Base-by-base conservation (phyloP, 2,113 vertebrate species). In the Gracilinanus agilis region DNA sequence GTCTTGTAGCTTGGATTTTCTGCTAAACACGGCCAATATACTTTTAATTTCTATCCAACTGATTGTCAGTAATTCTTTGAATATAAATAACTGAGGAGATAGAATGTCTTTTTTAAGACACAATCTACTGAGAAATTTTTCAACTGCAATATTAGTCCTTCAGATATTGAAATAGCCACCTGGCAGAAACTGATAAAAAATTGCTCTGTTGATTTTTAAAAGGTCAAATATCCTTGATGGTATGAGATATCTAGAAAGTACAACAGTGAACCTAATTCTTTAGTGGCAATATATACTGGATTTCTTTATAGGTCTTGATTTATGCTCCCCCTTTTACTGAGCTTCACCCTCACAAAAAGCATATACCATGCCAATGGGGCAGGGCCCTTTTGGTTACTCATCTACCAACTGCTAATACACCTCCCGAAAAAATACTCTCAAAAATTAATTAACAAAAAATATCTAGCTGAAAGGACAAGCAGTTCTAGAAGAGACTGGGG, bases 401-500 rank as follows among this genome's bases (percentile, higher is more conserved):
- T 61, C 92, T 96, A 54, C 53, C 24, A 27, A 44, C 89, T 55
- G 91, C 53, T 96, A 94, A 90, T 95, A 16, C 16, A 40, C 19
- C 94, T 93, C 96, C 93, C 94, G 44, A 96, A 95, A 97, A 95
- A 88, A 53, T 44, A 96, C 94, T 67, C 93, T 91, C 40, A 88
- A 94, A 49, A 92, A 97, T 94, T 98, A 97, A 95, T 95, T 95
- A 93, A 98, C 56, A 90, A 90, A 88, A 97, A 98, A 98, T 96
- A 97, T 92, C 21, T 93, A 95, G 89, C 92, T 88, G 55, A 95
- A 98, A 97, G 89, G 97, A 95, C 95, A 98, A 97, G 93, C 54
- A 97, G 97, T 98, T 97, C 54, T 93, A 96, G 91, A 94, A 96
- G 27, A 93, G 83, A 40, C 21, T 34, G 67, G 34, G 5, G 56